These are phyloP conservation scores for Falcaria lacertinaria DNA, from an alignment of 2,888 invertebrate species.

Conservation along the genomic window DNA sequence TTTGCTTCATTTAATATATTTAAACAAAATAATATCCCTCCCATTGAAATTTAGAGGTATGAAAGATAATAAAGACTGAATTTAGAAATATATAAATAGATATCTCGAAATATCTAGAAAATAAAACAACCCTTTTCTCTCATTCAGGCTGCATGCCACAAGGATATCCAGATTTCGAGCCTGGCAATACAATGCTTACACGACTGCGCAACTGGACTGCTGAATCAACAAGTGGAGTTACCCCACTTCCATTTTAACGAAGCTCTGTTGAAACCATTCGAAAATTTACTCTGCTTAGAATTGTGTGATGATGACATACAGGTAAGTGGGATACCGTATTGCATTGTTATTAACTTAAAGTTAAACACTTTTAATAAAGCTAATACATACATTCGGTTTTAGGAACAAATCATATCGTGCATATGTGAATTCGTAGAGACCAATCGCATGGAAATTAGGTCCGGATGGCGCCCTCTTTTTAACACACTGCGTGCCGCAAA, in stretches of 20 bases:
- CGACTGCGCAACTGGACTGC: conserved; percentile 91
- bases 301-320: conserved; percentile 96
- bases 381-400: conserved; percentile 30
- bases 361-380: neutral
- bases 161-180: conserved; percentile 92
- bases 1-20: too few species aligned
- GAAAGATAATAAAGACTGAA: too few species aligned
- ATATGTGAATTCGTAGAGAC: conserved; percentile 98
- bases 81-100: neutral
- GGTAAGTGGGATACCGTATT: conserved; percentile 54
- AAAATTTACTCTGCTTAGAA: conserved; percentile 95
- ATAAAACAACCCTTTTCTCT: too few species aligned
- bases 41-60: too few species aligned
- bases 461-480: conserved; percentile 97
- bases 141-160: conserved; percentile 91
- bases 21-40: too few species aligned
- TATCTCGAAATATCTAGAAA: neutral
- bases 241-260: conserved; percentile 98
- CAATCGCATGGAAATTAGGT: conserved; percentile 94
- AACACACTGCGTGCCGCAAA: conserved; percentile 94
- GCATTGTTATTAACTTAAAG: neutral
- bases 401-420: conserved; percentile 95
- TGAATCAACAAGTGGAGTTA: conserved; percentile 92
- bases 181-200: conserved; percentile 95
- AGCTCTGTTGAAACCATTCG: conserved; percentile 95